A percentile compares a stretch with the other conserved stretches of the same genome.
phyloP scores from a whole-genome alignment of 2,888 invertebrate genomes.

The Drosophila diplacantha region DNA sequence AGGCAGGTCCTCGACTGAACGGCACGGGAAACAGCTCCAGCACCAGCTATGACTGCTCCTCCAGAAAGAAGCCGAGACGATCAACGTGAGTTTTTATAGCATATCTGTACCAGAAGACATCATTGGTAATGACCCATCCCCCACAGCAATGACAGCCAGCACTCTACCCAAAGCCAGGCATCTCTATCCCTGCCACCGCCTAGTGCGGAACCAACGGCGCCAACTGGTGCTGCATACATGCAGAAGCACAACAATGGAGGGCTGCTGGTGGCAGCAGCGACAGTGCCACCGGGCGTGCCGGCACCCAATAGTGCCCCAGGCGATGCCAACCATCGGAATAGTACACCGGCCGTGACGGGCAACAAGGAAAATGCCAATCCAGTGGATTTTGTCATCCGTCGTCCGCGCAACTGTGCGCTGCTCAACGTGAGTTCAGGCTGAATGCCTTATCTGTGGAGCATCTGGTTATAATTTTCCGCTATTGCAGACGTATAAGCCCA shows the following conservation, averaged over 20 bases:
- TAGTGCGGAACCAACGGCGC: conserved; percentile 48
- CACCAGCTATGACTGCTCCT: conserved; percentile 79
- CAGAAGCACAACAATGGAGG: conserved; percentile 57
- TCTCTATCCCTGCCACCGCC: conserved; percentile 73
- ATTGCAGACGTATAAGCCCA: conserved; percentile 82
- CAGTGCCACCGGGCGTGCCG: conserved; percentile 5
- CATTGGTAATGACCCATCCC: background rate
- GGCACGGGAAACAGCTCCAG: conserved; percentile 60
- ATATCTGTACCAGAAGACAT: background rate
- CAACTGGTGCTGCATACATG: conserved; percentile 27
- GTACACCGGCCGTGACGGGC: conserved; percentile 52
- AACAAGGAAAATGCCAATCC: conserved; percentile 78
- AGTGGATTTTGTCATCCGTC: conserved; percentile 75
- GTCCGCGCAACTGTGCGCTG: conserved; percentile 75
- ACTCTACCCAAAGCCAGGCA: conserved; percentile 74
- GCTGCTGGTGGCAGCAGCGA: conserved; percentile 44
- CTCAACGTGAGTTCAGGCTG: conserved; percentile 69
- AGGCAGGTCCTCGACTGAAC: conserved; percentile 67
- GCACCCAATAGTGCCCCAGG: conserved; percentile 15
- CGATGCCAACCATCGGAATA: conserved; percentile 60
- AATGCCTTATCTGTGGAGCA: background rate
- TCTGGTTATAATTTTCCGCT: background rate
- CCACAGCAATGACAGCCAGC: conserved; percentile 75
- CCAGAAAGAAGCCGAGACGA: conserved; percentile 94
- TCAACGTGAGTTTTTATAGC: conserved; percentile 83